phyloP scores from a whole-genome alignment of 1,140 invertebrate genomes.

The Pseudomyrmex dendroicus region DNA sequence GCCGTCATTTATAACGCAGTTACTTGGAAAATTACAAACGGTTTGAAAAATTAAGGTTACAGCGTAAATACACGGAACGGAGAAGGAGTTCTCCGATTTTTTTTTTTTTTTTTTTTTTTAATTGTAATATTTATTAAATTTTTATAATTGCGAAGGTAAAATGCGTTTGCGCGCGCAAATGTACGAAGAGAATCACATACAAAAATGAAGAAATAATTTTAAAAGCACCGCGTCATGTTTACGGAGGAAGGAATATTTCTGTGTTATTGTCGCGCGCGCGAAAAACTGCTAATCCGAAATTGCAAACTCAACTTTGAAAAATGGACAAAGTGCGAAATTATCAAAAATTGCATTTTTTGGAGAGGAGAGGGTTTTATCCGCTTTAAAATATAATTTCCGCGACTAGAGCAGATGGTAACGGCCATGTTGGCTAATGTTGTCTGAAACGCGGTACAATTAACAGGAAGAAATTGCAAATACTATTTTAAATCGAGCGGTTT shows the following conservation, averaged over 20 bases:
- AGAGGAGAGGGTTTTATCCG: background rate
- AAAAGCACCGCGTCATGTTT: background rate
- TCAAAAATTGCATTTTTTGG: background rate
- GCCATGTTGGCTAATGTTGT: background rate
- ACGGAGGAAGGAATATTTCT: background rate
- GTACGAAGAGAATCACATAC: background rate
- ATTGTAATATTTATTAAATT: background rate
- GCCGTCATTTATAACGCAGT: background rate
- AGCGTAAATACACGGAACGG: background rate
- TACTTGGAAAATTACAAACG: constrained; percentile 17
- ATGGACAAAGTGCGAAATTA: background rate
- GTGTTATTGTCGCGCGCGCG: background rate
- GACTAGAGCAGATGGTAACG: no score
- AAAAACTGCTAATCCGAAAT: background rate
- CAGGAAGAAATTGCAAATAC: background rate
- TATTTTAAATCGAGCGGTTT: constrained; percentile 18
- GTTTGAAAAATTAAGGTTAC: constrained; percentile 8
- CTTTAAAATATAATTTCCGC: background rate
- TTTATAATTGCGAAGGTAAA: background rate
- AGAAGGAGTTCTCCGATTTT: background rate
- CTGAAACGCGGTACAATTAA: constrained; percentile 25
- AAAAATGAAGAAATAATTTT: constrained; percentile 6
- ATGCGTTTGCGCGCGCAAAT: background rate
- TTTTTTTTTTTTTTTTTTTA: constrained; percentile 14
- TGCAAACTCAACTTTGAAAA: background rate